Base-by-base conservation (phyloP, 92 coral and sea anemone species). In the Parazoanthus swiftii region DNA sequence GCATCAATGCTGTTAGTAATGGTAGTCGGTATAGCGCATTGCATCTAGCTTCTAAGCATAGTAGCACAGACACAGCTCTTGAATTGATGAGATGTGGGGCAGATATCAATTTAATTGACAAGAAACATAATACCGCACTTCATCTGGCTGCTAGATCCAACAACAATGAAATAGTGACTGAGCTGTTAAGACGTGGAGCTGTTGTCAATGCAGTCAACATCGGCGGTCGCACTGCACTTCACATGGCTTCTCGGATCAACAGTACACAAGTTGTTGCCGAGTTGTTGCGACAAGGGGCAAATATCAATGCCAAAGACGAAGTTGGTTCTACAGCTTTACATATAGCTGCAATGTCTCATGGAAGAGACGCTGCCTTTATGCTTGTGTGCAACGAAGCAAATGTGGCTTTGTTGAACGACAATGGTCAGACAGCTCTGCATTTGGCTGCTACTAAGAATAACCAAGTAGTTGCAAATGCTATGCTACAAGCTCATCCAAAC, bases 391-490 rank as follows among this genome's bases (percentile, higher is more conserved):
- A 65, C 43, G 74, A 54, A 83, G 86, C 86, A 26, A 35, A 66
- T 44, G 66, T 74, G 51, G 26, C 86, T 44, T 43, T 83, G 43
- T 44, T 70, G 86, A 78, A 83, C 67, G 44, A n/a, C 38, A 42
- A 5, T 3, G 86, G 86, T 16, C 78, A 83, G n/a, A 83, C 86
- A 68, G 86, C 86, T 70, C 86, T 83, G 13, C 86, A 83, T 83
- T 43, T 83, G 86, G 77, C 77, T 26, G 86, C 67, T 0, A 26
- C 16, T 8, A 83, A 25, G 15, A 72, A 46, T 33, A 83, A 70
- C 2, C 23, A 25, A 13, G 65, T 7, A 2, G 44, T 25, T n/a
- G 65, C 38, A 18, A 70, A 70, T 6, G 86, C 65, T 68, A 44
- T 83, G 33, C 15, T 83, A 33, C 86, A 83, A 44, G 86, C 63